phyloP scores from a whole-genome alignment of 2,797 vertebrate genomes.

The Sebastes nivosus region DNA sequence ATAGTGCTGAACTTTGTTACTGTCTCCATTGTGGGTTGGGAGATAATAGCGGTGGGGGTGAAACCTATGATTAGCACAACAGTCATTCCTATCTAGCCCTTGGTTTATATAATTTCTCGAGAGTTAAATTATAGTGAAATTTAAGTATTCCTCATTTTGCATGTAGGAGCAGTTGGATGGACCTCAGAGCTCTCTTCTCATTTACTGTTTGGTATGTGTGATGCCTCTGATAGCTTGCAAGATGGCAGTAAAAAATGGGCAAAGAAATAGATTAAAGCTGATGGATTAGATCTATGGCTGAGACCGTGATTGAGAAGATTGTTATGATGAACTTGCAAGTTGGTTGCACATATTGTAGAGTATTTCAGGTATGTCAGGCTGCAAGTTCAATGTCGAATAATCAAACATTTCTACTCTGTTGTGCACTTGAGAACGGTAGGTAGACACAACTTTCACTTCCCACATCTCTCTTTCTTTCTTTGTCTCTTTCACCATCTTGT shows the following conservation, averaged over 20 bases:
- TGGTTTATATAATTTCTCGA: constrained; percentile 54
- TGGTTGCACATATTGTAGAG: neutral
- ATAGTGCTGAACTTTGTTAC: constrained; percentile 28
- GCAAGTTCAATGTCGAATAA: neutral
- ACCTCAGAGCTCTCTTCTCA: neutral
- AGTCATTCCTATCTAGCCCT: constrained; percentile 34
- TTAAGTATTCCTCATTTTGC: constrained; percentile 42
- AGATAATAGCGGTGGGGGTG: constrained; percentile 55
- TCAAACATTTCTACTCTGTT: neutral
- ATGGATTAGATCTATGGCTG: neutral
- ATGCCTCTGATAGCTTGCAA: neutral
- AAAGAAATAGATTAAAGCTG: neutral
- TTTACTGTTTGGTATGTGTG: constrained; percentile 10
- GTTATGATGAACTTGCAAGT: neutral
- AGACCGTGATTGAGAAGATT: neutral
- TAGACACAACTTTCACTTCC: constrained; percentile 49
- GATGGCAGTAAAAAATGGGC: neutral
- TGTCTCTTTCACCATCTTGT: constrained; percentile 14
- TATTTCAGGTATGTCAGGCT: neutral
- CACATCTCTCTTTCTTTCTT: constrained; percentile 8
- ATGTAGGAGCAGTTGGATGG: constrained; percentile 9
- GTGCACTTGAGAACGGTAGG: neutral
- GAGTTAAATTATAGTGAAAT: constrained; percentile 68
- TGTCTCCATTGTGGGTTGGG: constrained; percentile 63
- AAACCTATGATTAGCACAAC: constrained; percentile 67